phyloP scores from a whole-genome alignment of 2,797 vertebrate species.

The Onychomys leucogaster region DNA sequence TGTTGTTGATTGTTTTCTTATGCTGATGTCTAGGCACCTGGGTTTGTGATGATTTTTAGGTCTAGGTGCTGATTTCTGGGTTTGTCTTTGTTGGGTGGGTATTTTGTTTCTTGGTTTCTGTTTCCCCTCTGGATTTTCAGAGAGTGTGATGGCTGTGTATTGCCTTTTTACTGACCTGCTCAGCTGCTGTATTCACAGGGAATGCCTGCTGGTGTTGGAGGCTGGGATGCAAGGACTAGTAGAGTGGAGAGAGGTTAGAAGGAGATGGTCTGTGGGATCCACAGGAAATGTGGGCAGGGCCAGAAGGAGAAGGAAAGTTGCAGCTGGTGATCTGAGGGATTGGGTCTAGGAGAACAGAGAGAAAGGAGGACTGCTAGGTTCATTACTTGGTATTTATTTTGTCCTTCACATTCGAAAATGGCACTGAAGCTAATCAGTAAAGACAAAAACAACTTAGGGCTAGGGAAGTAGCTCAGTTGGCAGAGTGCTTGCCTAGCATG shows the following conservation, averaged over 20 bases:
- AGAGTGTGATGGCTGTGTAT: background rate
- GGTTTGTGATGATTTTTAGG: background rate
- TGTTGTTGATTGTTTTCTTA: background rate
- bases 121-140: background rate
- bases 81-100: background rate
- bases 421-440: conserved; percentile 2
- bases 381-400: background rate
- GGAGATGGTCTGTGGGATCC: background rate
- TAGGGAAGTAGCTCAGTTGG: background rate
- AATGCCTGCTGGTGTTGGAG: background rate
- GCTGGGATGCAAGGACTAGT: background rate
- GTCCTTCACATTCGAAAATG: conserved; percentile 40
- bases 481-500: background rate
- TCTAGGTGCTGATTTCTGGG: background rate
- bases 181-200: background rate
- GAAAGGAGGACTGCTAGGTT: background rate
- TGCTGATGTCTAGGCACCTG: background rate
- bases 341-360: background rate
- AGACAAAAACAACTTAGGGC: background rate
- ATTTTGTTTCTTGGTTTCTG: background rate
- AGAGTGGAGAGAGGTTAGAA: background rate
- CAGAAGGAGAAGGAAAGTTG: background rate
- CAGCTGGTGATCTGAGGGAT: background rate
- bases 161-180: background rate
- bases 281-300: background rate